These are phyloP conservation scores for Pristionchus mayeri DNA, from an alignment of 2,888 invertebrate genomes.

Conservation along the genomic window DNA sequence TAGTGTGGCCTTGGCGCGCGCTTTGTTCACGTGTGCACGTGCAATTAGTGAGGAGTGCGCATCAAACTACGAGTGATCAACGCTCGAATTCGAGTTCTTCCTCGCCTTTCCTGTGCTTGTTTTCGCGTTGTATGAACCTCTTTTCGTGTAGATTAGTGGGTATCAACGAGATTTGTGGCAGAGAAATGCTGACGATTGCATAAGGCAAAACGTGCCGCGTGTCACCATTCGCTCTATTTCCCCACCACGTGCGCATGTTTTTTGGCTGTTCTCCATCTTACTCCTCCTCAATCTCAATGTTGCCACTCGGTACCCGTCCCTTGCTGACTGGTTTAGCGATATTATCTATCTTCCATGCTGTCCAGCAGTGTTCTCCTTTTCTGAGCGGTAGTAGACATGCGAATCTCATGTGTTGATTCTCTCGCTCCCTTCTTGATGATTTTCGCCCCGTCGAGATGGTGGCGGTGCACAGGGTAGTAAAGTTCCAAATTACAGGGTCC, in stretches of 20 bases:
- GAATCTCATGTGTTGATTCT: no score
- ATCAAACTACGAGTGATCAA: no score
- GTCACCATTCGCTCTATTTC: not conserved
- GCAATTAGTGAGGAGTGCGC: no score
- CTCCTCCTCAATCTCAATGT: not conserved
- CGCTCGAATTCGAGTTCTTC: no score
- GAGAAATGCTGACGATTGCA: not conserved
- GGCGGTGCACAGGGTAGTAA: no score
- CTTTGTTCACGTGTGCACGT: not conserved
- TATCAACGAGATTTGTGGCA: not conserved
- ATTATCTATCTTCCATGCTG: not conserved
- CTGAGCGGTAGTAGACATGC: no score
- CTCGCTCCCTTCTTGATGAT: no score
- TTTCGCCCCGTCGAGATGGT: no score
- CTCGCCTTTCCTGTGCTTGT: no score
- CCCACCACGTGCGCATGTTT: not conserved
- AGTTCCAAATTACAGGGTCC: no score
- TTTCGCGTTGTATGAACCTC: not conserved
- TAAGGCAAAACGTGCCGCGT: not conserved
- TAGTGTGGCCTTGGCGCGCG: not conserved
- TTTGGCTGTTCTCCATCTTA: not conserved
- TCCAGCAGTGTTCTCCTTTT: no score
- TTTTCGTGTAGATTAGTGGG: not conserved
- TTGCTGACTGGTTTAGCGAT: slow-evolving; percentile 17
- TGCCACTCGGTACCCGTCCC: not conserved